Evolutionary conservation across 2,113 vertebrate species (phyloP).

Genomic region (Nanorana parkeri): DNA sequence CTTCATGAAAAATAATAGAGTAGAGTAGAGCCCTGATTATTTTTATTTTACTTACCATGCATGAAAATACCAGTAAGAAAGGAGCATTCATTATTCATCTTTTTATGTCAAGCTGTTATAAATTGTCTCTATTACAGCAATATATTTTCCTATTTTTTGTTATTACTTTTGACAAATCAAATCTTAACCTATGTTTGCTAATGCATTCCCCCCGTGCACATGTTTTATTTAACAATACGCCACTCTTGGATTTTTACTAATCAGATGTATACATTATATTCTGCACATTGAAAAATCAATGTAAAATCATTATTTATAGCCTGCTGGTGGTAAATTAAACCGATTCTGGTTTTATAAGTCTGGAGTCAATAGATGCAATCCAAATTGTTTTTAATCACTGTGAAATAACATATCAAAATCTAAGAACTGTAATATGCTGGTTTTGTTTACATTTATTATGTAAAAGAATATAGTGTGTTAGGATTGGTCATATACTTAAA

Average conservation of each 20-base stretch:
- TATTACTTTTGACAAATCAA: neutral
- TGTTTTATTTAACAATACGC: neutral
- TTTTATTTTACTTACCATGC: neutral
- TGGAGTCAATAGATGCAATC: neutral
- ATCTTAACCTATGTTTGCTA: constrained; percentile 14
- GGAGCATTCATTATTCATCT: constrained; percentile 20
- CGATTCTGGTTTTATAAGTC: neutral
- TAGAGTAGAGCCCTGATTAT: neutral
- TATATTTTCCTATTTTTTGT: neutral
- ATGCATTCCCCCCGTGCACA: neutral
- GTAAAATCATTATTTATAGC: neutral
- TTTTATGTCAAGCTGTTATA: constrained; percentile 35
- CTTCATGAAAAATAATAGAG: constrained; percentile 2
- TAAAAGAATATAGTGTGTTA: too few species aligned
- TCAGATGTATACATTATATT: neutral
- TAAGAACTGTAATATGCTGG: too few species aligned
- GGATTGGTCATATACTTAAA: too few species aligned
- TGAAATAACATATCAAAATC: neutral
- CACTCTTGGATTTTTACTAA: neutral
- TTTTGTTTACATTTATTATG: too few species aligned
- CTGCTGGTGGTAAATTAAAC: neutral
- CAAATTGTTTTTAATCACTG: neutral
- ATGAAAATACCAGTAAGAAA: constrained; percentile 4
- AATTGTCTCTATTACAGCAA: neutral
- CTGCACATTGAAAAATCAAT: neutral